Conservation (phyloP, 1,140 invertebrate genomes). For the Zaprionus davidi region DNA sequence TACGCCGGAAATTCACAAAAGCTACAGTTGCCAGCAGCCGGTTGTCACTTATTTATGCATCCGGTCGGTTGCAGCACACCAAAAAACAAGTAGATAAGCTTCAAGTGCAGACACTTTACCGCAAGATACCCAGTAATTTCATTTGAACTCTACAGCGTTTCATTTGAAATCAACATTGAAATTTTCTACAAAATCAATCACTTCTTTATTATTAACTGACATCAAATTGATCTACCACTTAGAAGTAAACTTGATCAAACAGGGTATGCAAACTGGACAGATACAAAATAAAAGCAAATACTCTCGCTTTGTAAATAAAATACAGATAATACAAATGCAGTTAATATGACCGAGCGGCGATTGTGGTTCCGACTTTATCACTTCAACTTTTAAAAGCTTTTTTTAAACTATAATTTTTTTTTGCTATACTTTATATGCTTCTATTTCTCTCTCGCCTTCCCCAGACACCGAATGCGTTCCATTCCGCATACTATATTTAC, state of each 20-base stretch:
- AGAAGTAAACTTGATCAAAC: neutral
- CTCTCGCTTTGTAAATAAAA: constrained; percentile 41
- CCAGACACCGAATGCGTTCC: neutral
- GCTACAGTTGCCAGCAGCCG: constrained; percentile 41
- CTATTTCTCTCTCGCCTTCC: constrained; percentile 2
- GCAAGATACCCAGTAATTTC: neutral
- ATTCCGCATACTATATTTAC: neutral
- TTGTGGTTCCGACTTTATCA: constrained; percentile 24
- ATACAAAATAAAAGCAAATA: constrained; percentile 20
- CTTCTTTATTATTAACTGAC: neutral
- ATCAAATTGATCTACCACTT: neutral
- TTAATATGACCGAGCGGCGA: constrained; percentile 54
- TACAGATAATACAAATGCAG: constrained; percentile 40
- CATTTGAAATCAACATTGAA: neutral
- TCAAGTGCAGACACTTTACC: neutral
- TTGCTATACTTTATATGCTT: constrained; percentile 2
- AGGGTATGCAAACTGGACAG: neutral
- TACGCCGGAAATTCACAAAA: constrained; percentile 63
- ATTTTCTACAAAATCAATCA: neutral
- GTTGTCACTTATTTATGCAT: constrained; percentile 80
- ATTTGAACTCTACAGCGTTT: neutral
- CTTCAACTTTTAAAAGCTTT: constrained; percentile 31
- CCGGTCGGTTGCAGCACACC: constrained; percentile 53
- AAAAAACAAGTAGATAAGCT: constrained; percentile 26
- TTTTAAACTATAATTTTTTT: constrained; percentile 4